These are phyloP conservation scores for Polypterus senegalus DNA, from an alignment of 2,113 vertebrate genomes.

Conservation along the genomic window DNA sequence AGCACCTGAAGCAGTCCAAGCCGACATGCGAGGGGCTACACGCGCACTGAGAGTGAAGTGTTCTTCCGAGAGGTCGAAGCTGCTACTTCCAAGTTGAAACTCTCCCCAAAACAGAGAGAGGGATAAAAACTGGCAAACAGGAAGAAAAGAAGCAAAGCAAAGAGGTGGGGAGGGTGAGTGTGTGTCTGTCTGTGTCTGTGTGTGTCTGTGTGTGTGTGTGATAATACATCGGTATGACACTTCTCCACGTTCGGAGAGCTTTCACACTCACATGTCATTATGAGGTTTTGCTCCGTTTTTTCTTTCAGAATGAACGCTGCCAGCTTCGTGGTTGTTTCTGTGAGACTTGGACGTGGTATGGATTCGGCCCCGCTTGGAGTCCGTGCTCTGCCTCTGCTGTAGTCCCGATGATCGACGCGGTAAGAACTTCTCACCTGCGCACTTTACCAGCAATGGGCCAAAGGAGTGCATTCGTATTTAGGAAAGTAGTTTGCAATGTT, in stretches of 20 bases:
- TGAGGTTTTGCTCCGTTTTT: slow-evolving; percentile 40
- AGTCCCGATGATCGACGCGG: no score
- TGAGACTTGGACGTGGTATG: slow-evolving; percentile 18
- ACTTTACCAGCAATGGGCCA: no score
- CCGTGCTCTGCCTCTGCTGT: no score
- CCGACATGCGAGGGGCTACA: no score
- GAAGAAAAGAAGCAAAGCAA: slow-evolving; percentile 35
- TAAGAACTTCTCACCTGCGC: no score
- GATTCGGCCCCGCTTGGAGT: no score
- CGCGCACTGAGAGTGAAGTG: slow-evolving; percentile 48
- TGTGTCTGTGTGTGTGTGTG: no score
- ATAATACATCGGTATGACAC: slow-evolving; percentile 9
- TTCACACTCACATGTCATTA: slow-evolving; percentile 47
- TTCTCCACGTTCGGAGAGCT: slow-evolving; percentile 39
- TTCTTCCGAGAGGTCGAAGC: slow-evolving; percentile 56
- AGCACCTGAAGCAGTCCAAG: no score
- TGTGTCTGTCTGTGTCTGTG: no score
- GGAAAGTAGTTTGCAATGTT: no score
- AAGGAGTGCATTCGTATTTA: no score
- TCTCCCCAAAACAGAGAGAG: slow-evolving; percentile 30
- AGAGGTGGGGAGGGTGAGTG: no score
- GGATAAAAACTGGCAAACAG: slow-evolving; percentile 48
- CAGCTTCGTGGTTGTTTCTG: slow-evolving; percentile 38
- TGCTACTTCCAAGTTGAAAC: slow-evolving; percentile 60
- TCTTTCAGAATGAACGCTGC: slow-evolving; percentile 44